phyloP scores from a whole-genome alignment of 2,888 invertebrate species.

The Mystacides longicornis region DNA sequence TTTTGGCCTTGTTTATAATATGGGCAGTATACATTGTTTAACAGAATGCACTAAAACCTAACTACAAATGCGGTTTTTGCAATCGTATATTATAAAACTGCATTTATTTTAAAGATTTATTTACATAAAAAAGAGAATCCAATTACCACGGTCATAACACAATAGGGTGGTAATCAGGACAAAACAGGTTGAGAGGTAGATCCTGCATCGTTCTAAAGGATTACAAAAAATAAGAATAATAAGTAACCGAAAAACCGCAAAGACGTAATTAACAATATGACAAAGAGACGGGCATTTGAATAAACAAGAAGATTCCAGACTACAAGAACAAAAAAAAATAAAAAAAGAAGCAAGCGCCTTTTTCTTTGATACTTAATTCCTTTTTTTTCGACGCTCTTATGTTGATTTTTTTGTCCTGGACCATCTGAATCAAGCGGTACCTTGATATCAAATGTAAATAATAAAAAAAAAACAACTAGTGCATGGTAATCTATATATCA shows the following conservation, averaged over 20 bases:
- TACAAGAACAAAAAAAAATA: no score
- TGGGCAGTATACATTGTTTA: no score
- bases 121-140: not conserved
- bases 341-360: not conserved
- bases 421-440: not conserved
- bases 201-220: not conserved
- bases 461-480: not conserved
- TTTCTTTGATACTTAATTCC: not conserved
- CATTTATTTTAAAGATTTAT: no score
- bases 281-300: not conserved
- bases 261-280: not conserved
- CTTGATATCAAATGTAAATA: not conserved
- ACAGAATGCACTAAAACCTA: no score
- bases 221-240: not conserved
- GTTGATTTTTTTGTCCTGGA: no score
- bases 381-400: not conserved
- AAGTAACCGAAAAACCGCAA: not conserved
- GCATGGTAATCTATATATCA: not conserved
- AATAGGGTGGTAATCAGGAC: not conserved
- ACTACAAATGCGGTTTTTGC: no score
- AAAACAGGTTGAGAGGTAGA: not conserved
- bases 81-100: no score
- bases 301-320: not conserved
- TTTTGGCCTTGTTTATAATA: no score
- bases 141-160: not conserved